Base-by-base conservation (phyloP, 2,113 vertebrate genomes). In the Phaethon lepturus region DNA sequence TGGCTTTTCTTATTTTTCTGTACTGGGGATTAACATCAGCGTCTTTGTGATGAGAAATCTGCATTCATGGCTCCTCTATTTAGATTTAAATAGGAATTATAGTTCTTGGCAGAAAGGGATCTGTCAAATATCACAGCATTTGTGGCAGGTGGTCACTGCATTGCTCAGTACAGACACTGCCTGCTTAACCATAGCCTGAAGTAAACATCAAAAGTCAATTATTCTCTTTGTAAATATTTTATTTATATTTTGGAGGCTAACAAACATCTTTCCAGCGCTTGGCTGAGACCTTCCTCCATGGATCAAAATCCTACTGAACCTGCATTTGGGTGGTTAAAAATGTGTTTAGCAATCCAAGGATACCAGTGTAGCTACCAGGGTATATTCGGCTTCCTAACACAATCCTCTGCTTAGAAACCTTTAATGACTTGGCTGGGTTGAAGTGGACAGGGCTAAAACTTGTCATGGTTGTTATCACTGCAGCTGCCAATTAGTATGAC, bases 61-160 rank as follows among this genome's bases (percentile, higher is more conserved):
- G 95, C 92, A 96, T 97, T 97, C 94, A 95, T 96, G 92, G 86
- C 84, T 96, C 83, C 92, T 97, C 96, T 90, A 95, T 96, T 97
- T 97, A 95, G 94, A 97, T 95, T 98, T 97, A 96, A 97, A 96
- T 96, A 93, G 97, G 95, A 97, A 97, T 97, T 97, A 97, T 97
- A 95, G 96, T 95, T 97, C 92, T 96, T 96, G 96, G 96, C 96
- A 97, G 92, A 96, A 95, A 96, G 81, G 95, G 88, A 95, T 95
- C 91, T 93, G 89, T 97, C 95, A 93, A 94, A 97, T 96, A 96
- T 95, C 96, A 95, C 94, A 97, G 95, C 92, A 75, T 93, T 96
- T 97, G 93, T 97, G 95, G 92, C 97, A 98, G 96, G 97, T 97
- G 96, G 97, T 95, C 94, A 96, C 77, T 97, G 95, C 95, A 91